Evolutionary conservation across 2,888 invertebrate species (phyloP), one percentile per base, ranked within the genome.

Genomic region (Noctua comes): DNA sequence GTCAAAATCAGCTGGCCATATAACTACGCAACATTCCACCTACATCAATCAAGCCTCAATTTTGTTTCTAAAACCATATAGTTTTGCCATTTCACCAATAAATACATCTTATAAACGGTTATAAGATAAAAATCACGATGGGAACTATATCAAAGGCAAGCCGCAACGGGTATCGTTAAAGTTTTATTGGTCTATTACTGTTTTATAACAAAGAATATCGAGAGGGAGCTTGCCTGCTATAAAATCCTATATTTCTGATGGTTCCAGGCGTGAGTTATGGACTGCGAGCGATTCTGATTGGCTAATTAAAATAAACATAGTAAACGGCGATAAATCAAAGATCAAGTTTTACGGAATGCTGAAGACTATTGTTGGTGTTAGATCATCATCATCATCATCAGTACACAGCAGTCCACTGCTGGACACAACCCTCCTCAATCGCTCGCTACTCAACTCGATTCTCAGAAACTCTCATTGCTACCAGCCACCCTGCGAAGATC

Each of bases 191-290:
- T 87, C 91, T 87, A 90, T 92, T 92, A 93, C 91, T 88, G 92
- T 91, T 93, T 92, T 93, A 93, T 92, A 93, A 92, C 93, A 92
- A 93, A 92, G 93, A 92, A 92, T 93, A 93, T 92, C 91, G 91
- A 91, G 89, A 91, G 88, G 87, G 83, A 89, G 72, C 87, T 82
- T 76, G 82, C 85, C 79, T 83, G 86, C 90, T 86, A 90, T 92
- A 91, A 91, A 92, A 90, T 86, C 82, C 79, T 88, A 80, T 84
- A 86, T 88, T 84, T 85, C 77, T 80, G 77, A 82, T 78, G 87
- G 73, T 31, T 72, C 64, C 40, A 54, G 79, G 77, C 59, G 62
- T 76, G 77, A 87, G 87, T 76, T 74, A 82, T n/a, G 64, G 68
- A 68, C 74, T 80, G 48, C 73, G 16, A 86, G 90, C 90, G 88